Conservation (phyloP, 2,888 invertebrate species). For the Catocala fraxini region DNA sequence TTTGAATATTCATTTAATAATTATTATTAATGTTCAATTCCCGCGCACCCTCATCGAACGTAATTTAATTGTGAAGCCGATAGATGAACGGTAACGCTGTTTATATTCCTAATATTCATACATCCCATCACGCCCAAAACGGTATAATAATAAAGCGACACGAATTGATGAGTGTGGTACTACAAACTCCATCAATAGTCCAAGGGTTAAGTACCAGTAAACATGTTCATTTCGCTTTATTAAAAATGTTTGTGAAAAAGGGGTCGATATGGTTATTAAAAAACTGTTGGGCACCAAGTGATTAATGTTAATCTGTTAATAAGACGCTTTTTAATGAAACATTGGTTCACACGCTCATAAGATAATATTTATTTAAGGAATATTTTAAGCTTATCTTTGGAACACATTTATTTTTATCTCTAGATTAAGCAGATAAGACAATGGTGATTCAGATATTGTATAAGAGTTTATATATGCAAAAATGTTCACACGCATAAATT, state of each 20-base stretch:
- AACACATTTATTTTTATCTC: slow-evolving; percentile 42
- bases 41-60: slow-evolving; percentile 36
- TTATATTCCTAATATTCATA: slow-evolving; percentile 32
- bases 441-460: slow-evolving; percentile 21
- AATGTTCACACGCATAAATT: slow-evolving; percentile 30
- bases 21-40: slow-evolving; percentile 35
- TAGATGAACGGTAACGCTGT: slow-evolving; percentile 25
- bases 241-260: slow-evolving; percentile 69
- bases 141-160: slow-evolving; percentile 55
- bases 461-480: slow-evolving; percentile 10
- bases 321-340: slow-evolving; percentile 64
- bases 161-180: slow-evolving; percentile 73
- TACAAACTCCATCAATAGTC: slow-evolving; percentile 55
- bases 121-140: slow-evolving; percentile 26
- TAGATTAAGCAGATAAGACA: slow-evolving; percentile 39
- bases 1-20: slow-evolving; percentile 40
- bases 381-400: slow-evolving; percentile 46
- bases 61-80: slow-evolving; percentile 33
- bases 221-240: slow-evolving; percentile 77
- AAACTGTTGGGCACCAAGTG: slow-evolving; percentile 44
- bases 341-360: slow-evolving; percentile 69
- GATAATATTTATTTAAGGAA: slow-evolving; percentile 50
- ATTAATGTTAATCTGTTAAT: slow-evolving; percentile 58
- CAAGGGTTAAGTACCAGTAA: slow-evolving; percentile 82
- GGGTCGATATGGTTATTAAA: slow-evolving; percentile 63